These are phyloP conservation scores for Heterotilapia buettikoferi DNA, from an alignment of 2,113 vertebrate species.

Conservation along the genomic window DNA sequence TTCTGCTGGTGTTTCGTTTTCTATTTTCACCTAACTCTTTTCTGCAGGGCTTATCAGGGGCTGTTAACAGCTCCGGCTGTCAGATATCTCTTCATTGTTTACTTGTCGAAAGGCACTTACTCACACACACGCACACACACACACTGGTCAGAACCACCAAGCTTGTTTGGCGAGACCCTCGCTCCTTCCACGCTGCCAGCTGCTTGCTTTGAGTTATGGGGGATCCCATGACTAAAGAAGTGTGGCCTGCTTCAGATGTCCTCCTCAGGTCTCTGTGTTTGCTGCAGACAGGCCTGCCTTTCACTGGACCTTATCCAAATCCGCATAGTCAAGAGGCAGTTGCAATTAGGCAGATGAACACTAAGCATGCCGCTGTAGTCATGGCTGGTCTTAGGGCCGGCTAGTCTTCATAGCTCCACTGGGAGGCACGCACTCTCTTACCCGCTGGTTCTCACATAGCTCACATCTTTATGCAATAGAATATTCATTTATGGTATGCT, in stretches of 20 bases:
- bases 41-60: conserved; percentile 44
- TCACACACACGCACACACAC: not conserved
- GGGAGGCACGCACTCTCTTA: conserved; percentile 25
- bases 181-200: conserved; percentile 21
- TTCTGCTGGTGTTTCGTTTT: conserved; percentile 41
- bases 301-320: conserved; percentile 4
- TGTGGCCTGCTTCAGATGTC: conserved; percentile 21
- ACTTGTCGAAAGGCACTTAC: conserved; percentile 34
- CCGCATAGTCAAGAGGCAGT: conserved; percentile 13
- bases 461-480: conserved; percentile 19
- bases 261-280: conserved; percentile 30
- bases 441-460: not conserved
- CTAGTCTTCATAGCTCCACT: conserved; percentile 25
- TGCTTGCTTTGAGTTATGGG: conserved; percentile 39
- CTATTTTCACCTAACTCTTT: conserved; percentile 37
- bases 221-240: conserved; percentile 28
- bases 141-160: conserved; percentile 3
- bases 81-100: conserved; percentile 54
- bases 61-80: conserved; percentile 62
- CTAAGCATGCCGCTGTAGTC: conserved; percentile 1
- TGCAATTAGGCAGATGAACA: conserved; percentile 14
- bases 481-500: conserved; percentile 18
- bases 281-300: conserved; percentile 16
- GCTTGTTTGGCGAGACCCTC: conserved; percentile 33
- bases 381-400: not conserved